Percentiles rank a stretch among this genome's conserved stretches.
Evolutionary conservation across 2,888 invertebrate genomes (phyloP).

Genomic region (Ectemnius cavifrons): DNA sequence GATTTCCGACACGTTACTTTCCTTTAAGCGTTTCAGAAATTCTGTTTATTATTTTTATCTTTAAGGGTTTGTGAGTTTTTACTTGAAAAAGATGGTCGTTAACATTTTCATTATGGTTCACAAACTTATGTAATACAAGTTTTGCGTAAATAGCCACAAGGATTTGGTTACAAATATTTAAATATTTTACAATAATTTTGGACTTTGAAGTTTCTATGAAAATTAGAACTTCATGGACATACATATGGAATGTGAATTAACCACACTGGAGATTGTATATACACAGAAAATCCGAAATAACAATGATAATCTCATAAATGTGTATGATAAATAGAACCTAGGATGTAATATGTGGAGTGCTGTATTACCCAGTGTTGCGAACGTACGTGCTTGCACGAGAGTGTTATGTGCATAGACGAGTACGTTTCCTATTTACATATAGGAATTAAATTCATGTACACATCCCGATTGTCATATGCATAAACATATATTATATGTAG

Average conservation of each 20-base stretch:
- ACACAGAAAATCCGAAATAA: conserved; percentile 25
- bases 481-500: conserved; percentile 60
- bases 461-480: conserved; percentile 25
- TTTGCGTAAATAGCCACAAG: neutral
- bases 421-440: conserved; percentile 39
- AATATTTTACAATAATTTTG: conserved; percentile 32
- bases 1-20: neutral
- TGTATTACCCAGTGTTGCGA: conserved; percentile 47
- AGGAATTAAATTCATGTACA: conserved; percentile 51
- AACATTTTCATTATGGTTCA: neutral
- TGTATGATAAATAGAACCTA: conserved; percentile 50
- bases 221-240: too few relatives aligned
- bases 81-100: neutral
- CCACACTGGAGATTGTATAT: conserved; percentile 59
- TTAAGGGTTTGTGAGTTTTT: neutral
- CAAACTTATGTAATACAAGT: too few relatives aligned
- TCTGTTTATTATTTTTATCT: neutral
- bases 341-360: conserved; percentile 46
- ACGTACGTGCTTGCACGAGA: conserved; percentile 41
- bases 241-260: too few relatives aligned
- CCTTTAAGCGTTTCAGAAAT: neutral
- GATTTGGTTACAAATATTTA: conserved; percentile 12
- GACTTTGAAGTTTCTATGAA: too few relatives aligned
- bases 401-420: conserved; percentile 51
- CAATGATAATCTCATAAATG: conserved; percentile 43